Conservation (phyloP, 2,888 invertebrate species). For the Loripinus fragilis region DNA sequence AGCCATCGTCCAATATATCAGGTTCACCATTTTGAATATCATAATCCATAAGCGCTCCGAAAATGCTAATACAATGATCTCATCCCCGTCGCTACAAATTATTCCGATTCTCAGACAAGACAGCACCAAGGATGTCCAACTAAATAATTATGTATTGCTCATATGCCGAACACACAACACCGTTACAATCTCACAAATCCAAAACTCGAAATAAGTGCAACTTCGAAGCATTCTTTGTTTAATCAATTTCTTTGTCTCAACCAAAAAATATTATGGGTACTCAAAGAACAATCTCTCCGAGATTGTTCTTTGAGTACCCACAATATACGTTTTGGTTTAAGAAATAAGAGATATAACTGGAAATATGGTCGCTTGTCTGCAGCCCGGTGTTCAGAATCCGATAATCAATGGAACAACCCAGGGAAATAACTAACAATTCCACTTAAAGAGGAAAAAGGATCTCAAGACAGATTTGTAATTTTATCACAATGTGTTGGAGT, state of each 20-base stretch:
- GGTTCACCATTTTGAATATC: constrained; percentile 18
- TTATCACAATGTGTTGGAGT: constrained; percentile 13
- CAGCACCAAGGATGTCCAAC: constrained; percentile 52
- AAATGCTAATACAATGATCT: constrained; percentile 41
- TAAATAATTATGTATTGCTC: constrained; percentile 60
- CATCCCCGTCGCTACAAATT: constrained; percentile 53
- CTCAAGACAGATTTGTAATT: constrained; percentile 5
- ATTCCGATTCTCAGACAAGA: constrained; percentile 56
- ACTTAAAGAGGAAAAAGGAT: constrained; percentile 17
- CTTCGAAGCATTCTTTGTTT: too few relatives aligned
- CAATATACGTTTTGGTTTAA: too few relatives aligned
- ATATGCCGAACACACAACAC: constrained; percentile 46
- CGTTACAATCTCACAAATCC: constrained; percentile 50
- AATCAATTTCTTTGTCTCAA: too few relatives aligned
- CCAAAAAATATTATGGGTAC: too few relatives aligned
- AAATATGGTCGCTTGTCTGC: too few relatives aligned
- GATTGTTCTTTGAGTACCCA: too few relatives aligned
- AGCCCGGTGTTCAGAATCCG: constrained; percentile 43
- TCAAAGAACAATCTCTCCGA: too few relatives aligned
- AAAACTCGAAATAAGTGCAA: too few relatives aligned
- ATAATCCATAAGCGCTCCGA: constrained; percentile 17
- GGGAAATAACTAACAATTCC: constrained; percentile 14
- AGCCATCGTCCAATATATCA: background rate
- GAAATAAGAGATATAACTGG: too few relatives aligned
- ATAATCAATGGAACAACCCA: constrained; percentile 51